Evolutionary conservation across 2,888 invertebrate species (phyloP).

Genomic region (Dilophus febrilis): DNA sequence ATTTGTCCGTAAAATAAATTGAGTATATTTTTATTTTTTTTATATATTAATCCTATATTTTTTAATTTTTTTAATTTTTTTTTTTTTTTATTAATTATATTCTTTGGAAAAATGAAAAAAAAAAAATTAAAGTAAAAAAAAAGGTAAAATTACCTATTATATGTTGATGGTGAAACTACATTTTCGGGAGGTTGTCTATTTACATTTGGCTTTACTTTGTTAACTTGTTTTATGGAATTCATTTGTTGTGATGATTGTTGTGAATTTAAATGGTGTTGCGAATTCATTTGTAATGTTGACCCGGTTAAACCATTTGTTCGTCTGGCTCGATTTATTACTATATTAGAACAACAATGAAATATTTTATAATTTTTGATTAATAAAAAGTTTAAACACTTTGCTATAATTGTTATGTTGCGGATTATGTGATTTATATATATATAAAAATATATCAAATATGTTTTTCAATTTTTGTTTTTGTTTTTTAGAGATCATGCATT

Average conservation of each 20-base stretch:
- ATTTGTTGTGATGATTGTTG: slow-evolving; percentile 45
- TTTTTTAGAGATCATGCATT: too few species aligned
- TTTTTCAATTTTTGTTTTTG: too few species aligned
- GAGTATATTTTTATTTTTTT: not conserved
- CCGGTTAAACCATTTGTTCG: slow-evolving; percentile 28
- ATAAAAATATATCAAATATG: too few species aligned
- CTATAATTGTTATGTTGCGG: too few species aligned
- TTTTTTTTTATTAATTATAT: not conserved
- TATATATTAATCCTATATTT: too few species aligned
- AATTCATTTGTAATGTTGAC: slow-evolving; percentile 36
- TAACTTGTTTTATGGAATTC: slow-evolving; percentile 47
- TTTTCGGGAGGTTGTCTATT: slow-evolving; percentile 60
- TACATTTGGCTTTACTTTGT: slow-evolving; percentile 78
- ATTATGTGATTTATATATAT: too few species aligned
- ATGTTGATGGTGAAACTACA: slow-evolving; percentile 48
- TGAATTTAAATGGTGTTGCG: too few species aligned
- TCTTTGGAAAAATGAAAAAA: not conserved
- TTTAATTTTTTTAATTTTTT: slow-evolving; percentile 1
- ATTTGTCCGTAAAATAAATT: too few species aligned
- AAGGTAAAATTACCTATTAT: slow-evolving; percentile 36
- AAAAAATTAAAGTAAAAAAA: slow-evolving; percentile 3
- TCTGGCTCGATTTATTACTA: slow-evolving; percentile 67
- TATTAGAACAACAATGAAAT: too few species aligned
- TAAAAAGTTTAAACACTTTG: too few species aligned
- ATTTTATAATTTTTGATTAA: too few species aligned